Evolutionary conservation across 1,140 invertebrate genomes (phyloP).

Genomic region (Lepidurus packardi): DNA sequence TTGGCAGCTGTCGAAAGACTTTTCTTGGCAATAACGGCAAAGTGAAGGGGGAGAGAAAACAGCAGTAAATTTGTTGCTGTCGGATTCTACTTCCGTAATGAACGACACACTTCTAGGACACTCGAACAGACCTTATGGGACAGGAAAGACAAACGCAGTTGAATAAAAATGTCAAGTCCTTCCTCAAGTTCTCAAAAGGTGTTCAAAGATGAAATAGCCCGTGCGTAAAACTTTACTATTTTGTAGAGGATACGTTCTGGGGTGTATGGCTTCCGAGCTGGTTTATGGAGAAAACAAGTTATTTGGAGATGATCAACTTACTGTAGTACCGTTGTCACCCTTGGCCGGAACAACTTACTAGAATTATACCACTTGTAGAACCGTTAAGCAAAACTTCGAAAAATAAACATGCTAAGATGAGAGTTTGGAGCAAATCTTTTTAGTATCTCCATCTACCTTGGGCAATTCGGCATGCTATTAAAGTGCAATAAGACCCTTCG

Average conservation of each 20-base stretch:
- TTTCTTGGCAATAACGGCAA: not conserved
- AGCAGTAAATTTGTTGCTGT: not conserved
- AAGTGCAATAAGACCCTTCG: not conserved
- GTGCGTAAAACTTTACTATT: not conserved
- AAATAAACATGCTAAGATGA: too few relatives aligned
- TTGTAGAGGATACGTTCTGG: not conserved
- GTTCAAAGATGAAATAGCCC: not conserved
- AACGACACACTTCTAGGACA: not conserved
- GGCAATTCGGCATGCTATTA: not conserved
- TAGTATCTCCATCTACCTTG: too few relatives aligned
- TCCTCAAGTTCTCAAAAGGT: not conserved
- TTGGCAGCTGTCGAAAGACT: not conserved
- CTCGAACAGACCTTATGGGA: not conserved
- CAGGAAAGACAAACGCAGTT: not conserved
- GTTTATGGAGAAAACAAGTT: not conserved
- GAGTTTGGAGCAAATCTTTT: too few relatives aligned
- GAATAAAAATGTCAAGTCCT: not conserved
- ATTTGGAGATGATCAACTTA: not conserved
- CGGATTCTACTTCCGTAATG: not conserved
- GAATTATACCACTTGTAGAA: too few relatives aligned
- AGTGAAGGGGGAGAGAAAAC: not conserved
- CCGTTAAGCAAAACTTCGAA: too few relatives aligned
- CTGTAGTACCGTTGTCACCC: not conserved
- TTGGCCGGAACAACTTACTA: too few relatives aligned
- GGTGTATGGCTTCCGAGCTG: not conserved